Evolutionary conservation across 2,113 vertebrate species (phyloP), one percentile per base, ranked within the genome.

Genomic region (Hystrix brachyura): DNA sequence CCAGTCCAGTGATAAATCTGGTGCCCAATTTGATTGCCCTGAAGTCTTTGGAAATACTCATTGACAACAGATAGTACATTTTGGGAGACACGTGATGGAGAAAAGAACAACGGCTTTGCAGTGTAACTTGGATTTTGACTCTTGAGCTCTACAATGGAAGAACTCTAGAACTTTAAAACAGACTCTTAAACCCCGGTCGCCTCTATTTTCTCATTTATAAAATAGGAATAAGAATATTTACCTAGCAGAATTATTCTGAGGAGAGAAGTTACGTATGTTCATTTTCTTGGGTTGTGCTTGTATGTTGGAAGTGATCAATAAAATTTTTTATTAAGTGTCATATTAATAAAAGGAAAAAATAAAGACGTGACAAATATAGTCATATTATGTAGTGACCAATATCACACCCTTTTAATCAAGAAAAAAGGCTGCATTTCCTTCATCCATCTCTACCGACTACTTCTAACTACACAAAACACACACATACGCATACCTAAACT

Each of bases 161-260:
- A 43, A 29, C 14, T 85, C 14, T 7, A 81, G 11, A 19, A 86
- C 6, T 87, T 84, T 48, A 32, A 89, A 7, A 51, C 15, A 53
- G 18, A 72, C 5, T 96, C 51, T 92, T 64, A 74, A 29, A 60
- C 15, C 38, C 46, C 53, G 10, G 7, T 5, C 48, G 14, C n/a
- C n/a, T 94, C 38, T 4, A 53, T 65, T 29, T 87, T 18, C 21
- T 60, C 18, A 27, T 88, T 78, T 65, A 55, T n/a, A 92, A 94
- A 94, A 53, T 11, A 91, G 3, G 53, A 29, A 57, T 60, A 83
- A 38, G 13, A 87, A 65, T 81, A 53, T 88, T 81, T 88, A 78
- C 17, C 9, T 57, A 19, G 25, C 6, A 96, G 78, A 59, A 32
- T 67, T 80, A n/a, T 92, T 97, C 95, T 18, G 67, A 53, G 65